Conservation (phyloP, 1,140 invertebrate genomes). For the Pseudomyrmex pallidus region DNA sequence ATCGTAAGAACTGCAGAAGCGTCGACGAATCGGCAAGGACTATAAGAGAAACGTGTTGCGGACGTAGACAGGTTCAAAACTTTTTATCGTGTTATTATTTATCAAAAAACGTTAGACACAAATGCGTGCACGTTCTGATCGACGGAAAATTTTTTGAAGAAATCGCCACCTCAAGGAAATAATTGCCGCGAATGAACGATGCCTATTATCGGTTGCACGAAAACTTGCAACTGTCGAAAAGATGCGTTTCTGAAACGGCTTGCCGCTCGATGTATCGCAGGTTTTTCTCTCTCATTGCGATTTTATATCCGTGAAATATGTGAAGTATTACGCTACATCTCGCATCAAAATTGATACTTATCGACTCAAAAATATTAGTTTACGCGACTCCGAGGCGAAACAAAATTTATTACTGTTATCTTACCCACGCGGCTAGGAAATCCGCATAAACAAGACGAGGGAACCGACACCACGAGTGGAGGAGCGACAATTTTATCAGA, state of each 20-base stretch:
- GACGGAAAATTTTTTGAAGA: not conserved
- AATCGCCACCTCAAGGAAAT: not conserved
- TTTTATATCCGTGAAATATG: not conserved
- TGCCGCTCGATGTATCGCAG: conserved; percentile 51
- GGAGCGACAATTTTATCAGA: conserved; percentile 7
- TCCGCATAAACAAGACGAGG: conserved; percentile 22
- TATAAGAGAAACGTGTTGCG: not conserved
- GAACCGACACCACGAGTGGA: not conserved
- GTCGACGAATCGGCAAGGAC: not conserved
- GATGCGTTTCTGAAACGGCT: conserved; percentile 60
- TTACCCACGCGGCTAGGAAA: conserved; percentile 14
- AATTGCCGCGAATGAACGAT: conserved; percentile 40
- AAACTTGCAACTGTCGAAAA: conserved; percentile 75
- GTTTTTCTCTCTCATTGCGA: conserved; percentile 53
- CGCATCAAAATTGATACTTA: not conserved
- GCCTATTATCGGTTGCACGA: conserved; percentile 75
- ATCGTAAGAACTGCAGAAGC: not conserved
- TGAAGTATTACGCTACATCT: not conserved
- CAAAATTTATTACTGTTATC: not conserved
- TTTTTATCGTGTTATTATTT: not conserved
- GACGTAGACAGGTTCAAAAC: conserved; percentile 3
- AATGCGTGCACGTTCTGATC: not conserved
- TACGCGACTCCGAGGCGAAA: not conserved
- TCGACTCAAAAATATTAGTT: conserved; percentile 5
- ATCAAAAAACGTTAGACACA: not conserved